Evolutionary conservation across 2,113 vertebrate species (phyloP).

Genomic region (Actenoides lindsayi): DNA sequence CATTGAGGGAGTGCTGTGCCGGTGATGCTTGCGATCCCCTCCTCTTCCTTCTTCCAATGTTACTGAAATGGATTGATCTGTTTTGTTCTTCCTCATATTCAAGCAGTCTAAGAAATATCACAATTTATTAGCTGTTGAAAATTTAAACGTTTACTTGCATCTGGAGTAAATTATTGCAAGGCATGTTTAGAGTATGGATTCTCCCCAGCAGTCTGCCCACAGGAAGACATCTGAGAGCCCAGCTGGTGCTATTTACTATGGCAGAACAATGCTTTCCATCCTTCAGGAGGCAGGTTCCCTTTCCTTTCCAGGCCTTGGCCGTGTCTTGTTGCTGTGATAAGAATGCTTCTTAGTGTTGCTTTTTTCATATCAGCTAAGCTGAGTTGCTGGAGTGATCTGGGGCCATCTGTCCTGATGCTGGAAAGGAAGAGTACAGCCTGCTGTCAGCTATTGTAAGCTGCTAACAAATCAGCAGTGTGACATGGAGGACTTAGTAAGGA

Average conservation of each 20-base stretch:
- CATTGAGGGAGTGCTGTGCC: background rate
- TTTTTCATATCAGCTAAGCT: background rate
- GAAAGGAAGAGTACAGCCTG: conserved; percentile 34
- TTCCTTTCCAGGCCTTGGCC: background rate
- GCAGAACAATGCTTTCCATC: background rate
- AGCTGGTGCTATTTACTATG: background rate
- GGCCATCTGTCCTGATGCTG: conserved; percentile 47
- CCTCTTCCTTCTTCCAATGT: background rate
- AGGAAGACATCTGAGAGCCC: background rate
- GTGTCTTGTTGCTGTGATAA: background rate
- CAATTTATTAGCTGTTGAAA: background rate
- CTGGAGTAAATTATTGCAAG: background rate
- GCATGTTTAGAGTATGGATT: background rate
- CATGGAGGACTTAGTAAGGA: background rate
- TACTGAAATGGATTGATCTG: background rate
- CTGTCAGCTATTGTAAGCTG: conserved; percentile 26
- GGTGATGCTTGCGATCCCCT: background rate
- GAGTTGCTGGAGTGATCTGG: background rate
- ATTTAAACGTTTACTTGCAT: background rate
- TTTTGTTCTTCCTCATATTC: background rate
- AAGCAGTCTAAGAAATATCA: background rate
- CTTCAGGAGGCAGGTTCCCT: background rate
- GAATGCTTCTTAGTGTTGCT: background rate
- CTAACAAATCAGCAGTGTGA: conserved; percentile 30
- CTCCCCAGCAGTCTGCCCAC: background rate